phyloP scores from a whole-genome alignment of 2,888 invertebrate genomes.

The Hydrotaea cyrtoneurina region DNA sequence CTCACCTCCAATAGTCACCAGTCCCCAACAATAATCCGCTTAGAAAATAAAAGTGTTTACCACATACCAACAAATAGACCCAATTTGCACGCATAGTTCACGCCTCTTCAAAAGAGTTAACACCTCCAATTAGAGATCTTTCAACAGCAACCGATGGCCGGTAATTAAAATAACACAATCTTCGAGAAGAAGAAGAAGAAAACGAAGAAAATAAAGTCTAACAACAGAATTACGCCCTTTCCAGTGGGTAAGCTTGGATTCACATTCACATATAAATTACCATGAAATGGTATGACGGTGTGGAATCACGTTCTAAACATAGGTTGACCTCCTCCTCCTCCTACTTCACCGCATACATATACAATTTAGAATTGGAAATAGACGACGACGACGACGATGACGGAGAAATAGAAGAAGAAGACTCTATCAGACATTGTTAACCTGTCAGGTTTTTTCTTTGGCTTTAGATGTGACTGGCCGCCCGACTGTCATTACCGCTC shows the following conservation, averaged over 20 bases:
- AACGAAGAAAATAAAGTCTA: conserved; percentile 36
- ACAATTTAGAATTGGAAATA: conserved; percentile 2
- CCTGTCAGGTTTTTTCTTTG: conserved; percentile 48
- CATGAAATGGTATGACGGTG: neutral
- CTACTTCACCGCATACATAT: neutral
- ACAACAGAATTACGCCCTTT: conserved; percentile 53
- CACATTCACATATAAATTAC: conserved; percentile 22
- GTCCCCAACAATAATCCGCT: too few species aligned
- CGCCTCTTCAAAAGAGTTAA: conserved; percentile 25
- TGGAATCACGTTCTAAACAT: conserved; percentile 46
- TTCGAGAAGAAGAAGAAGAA: conserved; percentile 35
- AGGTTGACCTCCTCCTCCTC: conserved; percentile 2
- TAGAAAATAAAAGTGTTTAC: conserved; percentile 6
- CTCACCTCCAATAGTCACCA: too few species aligned
- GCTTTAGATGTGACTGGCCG: conserved; percentile 28
- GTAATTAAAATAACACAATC: conserved; percentile 65
- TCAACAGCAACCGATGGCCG: conserved; percentile 46
- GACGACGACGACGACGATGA: neutral
- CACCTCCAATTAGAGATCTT: conserved; percentile 40
- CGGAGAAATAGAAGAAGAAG: neutral
- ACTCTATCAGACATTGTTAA: conserved; percentile 48
- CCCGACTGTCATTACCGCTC: neutral
- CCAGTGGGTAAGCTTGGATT: neutral
- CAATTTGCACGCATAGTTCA: conserved; percentile 25
- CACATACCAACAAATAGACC: neutral